Evolutionary conservation across 2,888 invertebrate genomes (phyloP).

Genomic region (Scaptomyza caliginosa): DNA sequence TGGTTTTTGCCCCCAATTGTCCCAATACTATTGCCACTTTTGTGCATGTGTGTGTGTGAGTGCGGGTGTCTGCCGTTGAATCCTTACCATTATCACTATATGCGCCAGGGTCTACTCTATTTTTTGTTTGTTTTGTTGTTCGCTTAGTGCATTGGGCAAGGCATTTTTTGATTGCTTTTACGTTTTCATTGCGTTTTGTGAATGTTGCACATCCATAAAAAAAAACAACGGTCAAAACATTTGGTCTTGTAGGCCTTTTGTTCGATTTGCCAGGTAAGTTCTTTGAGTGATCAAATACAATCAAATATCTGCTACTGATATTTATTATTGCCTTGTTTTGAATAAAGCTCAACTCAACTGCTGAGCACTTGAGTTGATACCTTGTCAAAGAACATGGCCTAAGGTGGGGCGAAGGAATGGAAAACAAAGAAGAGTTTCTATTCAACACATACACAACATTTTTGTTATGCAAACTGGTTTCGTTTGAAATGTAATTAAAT

Average conservation of each 20-base stretch:
- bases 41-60: neutral
- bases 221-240: slow-evolving; percentile 5
- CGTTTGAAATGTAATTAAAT: neutral
- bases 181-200: slow-evolving; percentile 64
- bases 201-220: slow-evolving; percentile 24
- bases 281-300: slow-evolving; percentile 52
- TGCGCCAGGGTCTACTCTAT: slow-evolving; percentile 3
- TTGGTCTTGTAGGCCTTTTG: slow-evolving; percentile 47
- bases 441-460: neutral
- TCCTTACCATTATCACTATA: slow-evolving; percentile 61
- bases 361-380: neutral
- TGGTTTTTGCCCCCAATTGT: slow-evolving; percentile 51
- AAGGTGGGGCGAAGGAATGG: neutral
- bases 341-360: slow-evolving; percentile 13
- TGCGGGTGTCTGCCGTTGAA: slow-evolving; percentile 11
- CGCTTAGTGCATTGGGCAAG: slow-evolving; percentile 43
- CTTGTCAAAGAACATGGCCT: neutral
- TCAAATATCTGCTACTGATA: slow-evolving; percentile 31
- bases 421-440: neutral
- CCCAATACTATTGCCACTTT: slow-evolving; percentile 52
- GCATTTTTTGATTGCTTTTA: slow-evolving; percentile 77
- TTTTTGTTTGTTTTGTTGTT: slow-evolving; percentile 6
- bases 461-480: neutral
- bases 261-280: slow-evolving; percentile 4
- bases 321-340: slow-evolving; percentile 32